Evolutionary conservation across 2,888 invertebrate species (phyloP).

Genomic region (Torymus auratus): DNA sequence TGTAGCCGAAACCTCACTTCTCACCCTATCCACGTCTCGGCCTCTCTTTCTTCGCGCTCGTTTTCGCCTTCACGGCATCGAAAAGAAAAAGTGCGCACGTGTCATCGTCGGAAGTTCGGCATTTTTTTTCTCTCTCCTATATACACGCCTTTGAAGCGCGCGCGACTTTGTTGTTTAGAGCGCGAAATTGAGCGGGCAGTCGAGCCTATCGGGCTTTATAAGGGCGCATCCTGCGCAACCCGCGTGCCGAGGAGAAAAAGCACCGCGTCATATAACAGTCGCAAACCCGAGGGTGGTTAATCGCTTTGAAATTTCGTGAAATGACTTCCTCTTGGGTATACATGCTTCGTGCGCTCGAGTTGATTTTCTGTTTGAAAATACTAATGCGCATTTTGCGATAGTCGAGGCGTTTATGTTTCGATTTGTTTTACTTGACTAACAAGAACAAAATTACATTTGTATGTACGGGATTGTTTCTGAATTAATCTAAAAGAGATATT

Average conservation of each 20-base stretch:
- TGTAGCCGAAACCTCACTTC: no score
- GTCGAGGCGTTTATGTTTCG: no score
- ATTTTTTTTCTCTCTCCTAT: conserved; percentile 1
- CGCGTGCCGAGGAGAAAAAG: background rate
- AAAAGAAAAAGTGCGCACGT: conserved; percentile 36
- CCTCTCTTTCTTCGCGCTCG: background rate
- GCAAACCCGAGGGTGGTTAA: background rate
- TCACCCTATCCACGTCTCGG: background rate
- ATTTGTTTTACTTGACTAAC: no score
- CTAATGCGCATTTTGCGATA: no score
- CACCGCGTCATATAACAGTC: no score
- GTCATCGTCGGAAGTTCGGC: conserved; percentile 38
- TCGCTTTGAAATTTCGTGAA: conserved; percentile 24
- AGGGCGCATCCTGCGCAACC: conserved; percentile 45
- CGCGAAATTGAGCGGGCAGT: conserved; percentile 54
- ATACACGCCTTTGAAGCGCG: no score
- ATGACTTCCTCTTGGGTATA: background rate
- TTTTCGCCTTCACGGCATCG: conserved; percentile 20
- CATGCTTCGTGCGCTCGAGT: no score
- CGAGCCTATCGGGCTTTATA: conserved; percentile 33
- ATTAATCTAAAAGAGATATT: no score
- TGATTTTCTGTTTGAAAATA: no score
- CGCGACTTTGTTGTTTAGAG: conserved; percentile 22
- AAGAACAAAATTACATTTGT: no score
- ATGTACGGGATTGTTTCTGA: no score